Evolutionary conservation across 30 jellyfish, hydroid and myxozoan genomes (phyloP).

Genomic region (Phacellophora camtschatica): DNA sequence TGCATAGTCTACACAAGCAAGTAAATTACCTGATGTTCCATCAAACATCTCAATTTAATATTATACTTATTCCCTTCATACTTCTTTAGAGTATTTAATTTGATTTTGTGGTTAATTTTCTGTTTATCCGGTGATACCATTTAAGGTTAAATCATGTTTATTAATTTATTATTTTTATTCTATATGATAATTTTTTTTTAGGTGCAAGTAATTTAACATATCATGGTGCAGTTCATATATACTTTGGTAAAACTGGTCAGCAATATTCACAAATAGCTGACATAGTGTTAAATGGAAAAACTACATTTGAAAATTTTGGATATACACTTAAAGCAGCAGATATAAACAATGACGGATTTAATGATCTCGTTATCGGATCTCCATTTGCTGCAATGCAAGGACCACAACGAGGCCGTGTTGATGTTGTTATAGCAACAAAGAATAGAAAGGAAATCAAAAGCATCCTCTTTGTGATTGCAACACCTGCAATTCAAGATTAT

Average conservation of each 20-base stretch:
- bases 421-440: slow-evolving; percentile 22
- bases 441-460: neutral
- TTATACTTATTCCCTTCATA: no score
- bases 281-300: slow-evolving; percentile 14
- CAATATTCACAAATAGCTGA: slow-evolving; percentile 45
- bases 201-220: slow-evolving; percentile 64
- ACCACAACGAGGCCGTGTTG: slow-evolving; percentile 75
- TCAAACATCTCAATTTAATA: no score
- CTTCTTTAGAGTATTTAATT: no score
- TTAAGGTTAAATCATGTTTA: no score
- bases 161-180: no score
- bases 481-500: slow-evolving; percentile 59
- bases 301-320: slow-evolving; percentile 75
- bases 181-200: slow-evolving; percentile 21
- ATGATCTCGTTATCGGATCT: slow-evolving; percentile 65
- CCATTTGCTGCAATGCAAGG: slow-evolving; percentile 65
- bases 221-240: slow-evolving; percentile 69
- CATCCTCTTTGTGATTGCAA: slow-evolving; percentile 22
- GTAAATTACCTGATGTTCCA: no score
- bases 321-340: slow-evolving; percentile 49
- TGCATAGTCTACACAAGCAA: no score
- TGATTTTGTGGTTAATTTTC: no score
- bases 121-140: no score
- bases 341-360: slow-evolving; percentile 54
- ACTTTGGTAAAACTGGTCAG: slow-evolving; percentile 51